phyloP scores from a whole-genome alignment of 2,888 invertebrate genomes.

The Cotesia congregata region DNA sequence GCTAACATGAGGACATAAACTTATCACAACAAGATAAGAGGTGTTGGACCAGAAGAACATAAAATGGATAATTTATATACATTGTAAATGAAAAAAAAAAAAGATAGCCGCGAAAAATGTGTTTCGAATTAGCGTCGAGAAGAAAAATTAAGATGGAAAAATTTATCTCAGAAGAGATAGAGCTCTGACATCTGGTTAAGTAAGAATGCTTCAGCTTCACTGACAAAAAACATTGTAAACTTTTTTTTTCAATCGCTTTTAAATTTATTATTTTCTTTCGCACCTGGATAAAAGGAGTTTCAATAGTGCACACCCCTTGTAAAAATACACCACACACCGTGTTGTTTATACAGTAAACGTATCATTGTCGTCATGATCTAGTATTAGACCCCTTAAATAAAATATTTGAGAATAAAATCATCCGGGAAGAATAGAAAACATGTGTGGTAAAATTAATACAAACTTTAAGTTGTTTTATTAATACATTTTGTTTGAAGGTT shows the following conservation, averaged over 20 bases:
- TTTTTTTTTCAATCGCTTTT: conserved; percentile 54
- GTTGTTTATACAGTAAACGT: conserved; percentile 58
- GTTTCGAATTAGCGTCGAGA: conserved; percentile 54
- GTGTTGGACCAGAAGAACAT: conserved; percentile 41
- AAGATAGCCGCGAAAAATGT: conserved; percentile 47
- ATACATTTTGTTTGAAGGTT: neutral
- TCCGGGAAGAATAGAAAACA: conserved; percentile 5
- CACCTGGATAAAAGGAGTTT: conserved; percentile 46
- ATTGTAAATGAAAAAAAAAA: conserved; percentile 11
- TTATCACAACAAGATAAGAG: conserved; percentile 28
- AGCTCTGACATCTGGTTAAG: conserved; percentile 34
- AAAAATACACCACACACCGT: conserved; percentile 33
- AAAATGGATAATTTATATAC: conserved; percentile 45
- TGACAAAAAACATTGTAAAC: neutral
- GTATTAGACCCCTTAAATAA: neutral
- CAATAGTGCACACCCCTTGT: conserved; percentile 35
- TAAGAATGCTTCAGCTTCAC: conserved; percentile 30
- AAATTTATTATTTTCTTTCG: conserved; percentile 50
- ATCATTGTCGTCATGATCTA: conserved; percentile 4
- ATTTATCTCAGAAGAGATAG: neutral
- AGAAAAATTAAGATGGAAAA: conserved; percentile 33
- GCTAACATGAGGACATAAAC: neutral
- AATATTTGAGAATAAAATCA: conserved; percentile 26
- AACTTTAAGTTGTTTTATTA: neutral
- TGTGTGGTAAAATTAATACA: conserved; percentile 11